Base-by-base conservation (phyloP, 2,888 invertebrate genomes). In the Dasysyrphus albostriatus region DNA sequence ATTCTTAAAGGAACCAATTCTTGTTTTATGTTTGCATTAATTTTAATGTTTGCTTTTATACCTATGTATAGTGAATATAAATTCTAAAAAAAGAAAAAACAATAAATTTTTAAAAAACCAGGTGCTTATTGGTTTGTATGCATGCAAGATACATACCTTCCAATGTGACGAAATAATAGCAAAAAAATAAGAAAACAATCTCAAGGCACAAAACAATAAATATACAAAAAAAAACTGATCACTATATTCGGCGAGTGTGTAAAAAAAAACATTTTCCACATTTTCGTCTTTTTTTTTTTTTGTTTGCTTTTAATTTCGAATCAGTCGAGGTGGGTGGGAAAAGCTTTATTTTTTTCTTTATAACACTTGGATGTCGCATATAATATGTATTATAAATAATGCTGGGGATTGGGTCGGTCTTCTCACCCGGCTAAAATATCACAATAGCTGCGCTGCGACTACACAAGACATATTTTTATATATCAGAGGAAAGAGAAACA, bases 381-480 rank as follows among this genome's bases (percentile, higher is more conserved):
- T 63, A 63, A 24, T 42, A 42, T 19, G 14, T 59, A 37, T n/a
- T 61, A 16, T 19, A 19, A 39, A 24, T 42, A 42, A 42, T 14
- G 19, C 7, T 47, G 47, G 34, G 67, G 34, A 49, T 67, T 24
- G 24, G 24, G 24, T 24, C 34, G 49, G 67, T 67, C 49, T 67
- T 49, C 67, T 49, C 67, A 67, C 34, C 67, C 49, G 67, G 67
- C 67, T 65, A 67, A 34, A 67, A 37, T 67, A 49, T 67, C 67
- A 67, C 67, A 67, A 67, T 67, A 67, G 67, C 32, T 49, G 65
- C 47, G 65, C 49, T 49, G 49, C 34, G 16, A 49, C 49, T 67
- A 49, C 8, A 67, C 8, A 67, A 65, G 65, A 67, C 34, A 67
- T 42, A 14, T 32, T 14, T 61, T 24, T 61, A 42, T 61, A 42